These are phyloP conservation scores for Drosophila pachea DNA, from an alignment of 1,140 invertebrate genomes.

Conservation along the genomic window DNA sequence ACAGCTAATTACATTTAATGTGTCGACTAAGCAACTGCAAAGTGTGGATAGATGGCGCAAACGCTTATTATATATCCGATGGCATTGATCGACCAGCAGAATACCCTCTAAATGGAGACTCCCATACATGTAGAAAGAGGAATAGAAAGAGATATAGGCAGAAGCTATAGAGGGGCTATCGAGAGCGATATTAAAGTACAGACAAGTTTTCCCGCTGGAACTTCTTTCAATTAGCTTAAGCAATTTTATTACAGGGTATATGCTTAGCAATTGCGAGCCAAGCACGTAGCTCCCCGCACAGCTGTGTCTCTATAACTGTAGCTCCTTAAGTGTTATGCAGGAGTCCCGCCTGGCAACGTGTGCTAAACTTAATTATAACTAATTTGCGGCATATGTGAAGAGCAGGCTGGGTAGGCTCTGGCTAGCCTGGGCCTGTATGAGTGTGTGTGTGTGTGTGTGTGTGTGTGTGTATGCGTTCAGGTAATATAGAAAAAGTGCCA, in stretches of 20 bases:
- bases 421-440: neutral
- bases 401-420: slow-evolving; percentile 4
- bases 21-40: slow-evolving; percentile 72
- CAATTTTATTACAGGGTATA: slow-evolving; percentile 12
- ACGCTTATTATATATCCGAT: slow-evolving; percentile 58
- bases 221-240: neutral
- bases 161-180: neutral
- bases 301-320: slow-evolving; percentile 50
- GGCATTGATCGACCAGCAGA: neutral
- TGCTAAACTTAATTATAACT: slow-evolving; percentile 76
- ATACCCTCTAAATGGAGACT: slow-evolving; percentile 32
- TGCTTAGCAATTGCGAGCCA: slow-evolving; percentile 44
- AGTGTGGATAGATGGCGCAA: slow-evolving; percentile 43
- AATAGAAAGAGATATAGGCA: too few relatives aligned
- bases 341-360: slow-evolving; percentile 46
- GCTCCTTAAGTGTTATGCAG: slow-evolving; percentile 56
- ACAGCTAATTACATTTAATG: slow-evolving; percentile 77
- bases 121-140: too few relatives aligned
- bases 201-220: neutral
- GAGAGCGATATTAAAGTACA: too few relatives aligned
- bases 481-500: slow-evolving; percentile 41
- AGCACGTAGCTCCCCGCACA: slow-evolving; percentile 52
- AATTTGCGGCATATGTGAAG: slow-evolving; percentile 69
- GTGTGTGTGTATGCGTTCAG: neutral
- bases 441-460: neutral